These are phyloP conservation scores for Australoheros facetus DNA, from an alignment of 2,797 vertebrate species.

Conservation along the genomic window DNA sequence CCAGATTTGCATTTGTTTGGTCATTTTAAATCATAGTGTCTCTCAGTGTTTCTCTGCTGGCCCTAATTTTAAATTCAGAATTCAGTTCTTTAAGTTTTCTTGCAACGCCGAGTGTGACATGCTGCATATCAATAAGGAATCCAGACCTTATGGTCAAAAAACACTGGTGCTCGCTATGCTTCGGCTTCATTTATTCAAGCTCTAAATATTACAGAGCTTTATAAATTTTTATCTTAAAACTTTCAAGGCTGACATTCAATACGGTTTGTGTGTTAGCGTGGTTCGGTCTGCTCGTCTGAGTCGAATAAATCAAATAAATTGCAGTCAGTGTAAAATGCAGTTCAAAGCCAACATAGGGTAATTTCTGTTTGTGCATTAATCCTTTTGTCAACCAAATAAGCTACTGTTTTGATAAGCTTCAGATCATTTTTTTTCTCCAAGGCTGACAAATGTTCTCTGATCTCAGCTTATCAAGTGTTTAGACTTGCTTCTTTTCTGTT, in stretches of 20 bases:
- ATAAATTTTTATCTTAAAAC: neutral
- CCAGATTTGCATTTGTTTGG: constrained; percentile 10
- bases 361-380: neutral
- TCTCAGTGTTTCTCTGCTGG: neutral
- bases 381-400: neutral
- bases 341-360: neutral
- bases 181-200: neutral
- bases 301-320: neutral
- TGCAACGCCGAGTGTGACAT: constrained; percentile 10
- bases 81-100: constrained; percentile 23
- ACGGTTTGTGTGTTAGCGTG: neutral
- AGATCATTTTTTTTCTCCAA: neutral
- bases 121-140: constrained; percentile 11
- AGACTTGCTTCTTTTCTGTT: neutral
- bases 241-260: neutral
- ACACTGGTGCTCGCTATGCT: neutral
- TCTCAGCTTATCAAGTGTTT: neutral
- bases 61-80: neutral
- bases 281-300: neutral
- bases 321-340: neutral
- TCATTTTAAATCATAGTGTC: constrained; percentile 16
- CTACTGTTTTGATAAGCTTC: neutral
- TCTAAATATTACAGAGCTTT: neutral
- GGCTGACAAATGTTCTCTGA: neutral
- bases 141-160: neutral